Base-by-base conservation (phyloP, 1,140 invertebrate species). In the Pinna nobilis region DNA sequence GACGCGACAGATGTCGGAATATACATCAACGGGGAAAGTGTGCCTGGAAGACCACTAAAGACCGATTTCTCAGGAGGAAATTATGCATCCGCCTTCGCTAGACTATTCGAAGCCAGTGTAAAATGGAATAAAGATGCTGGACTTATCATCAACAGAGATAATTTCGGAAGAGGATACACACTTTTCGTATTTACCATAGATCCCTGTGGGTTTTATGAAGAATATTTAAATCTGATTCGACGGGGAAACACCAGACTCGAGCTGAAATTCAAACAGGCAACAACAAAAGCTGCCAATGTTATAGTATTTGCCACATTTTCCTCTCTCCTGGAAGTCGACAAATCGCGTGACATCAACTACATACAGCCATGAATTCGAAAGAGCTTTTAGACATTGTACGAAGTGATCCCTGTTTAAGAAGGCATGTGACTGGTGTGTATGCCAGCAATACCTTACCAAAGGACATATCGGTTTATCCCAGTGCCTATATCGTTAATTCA, bases 11-110 rank as follows among this genome's bases (percentile, higher is more conserved):
- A 59, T 20, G 35, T 70, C 3, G 68, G 41, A 23, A 20, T 70
- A 33, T 70, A 70, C 68, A 44, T 70, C 4, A 70, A 70, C 28
- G 68, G 68, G 1, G 68, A 70, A 51, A 70, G 68, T 35, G 44
- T 70, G 37, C 68, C 68, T 1, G 68, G 57, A 25, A 25, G 68
- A 25, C 59, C 68, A 11, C 33, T 70, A n/a, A 70, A 70, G 23
- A 70, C 53, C 23, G 57, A 70, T 28, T 53, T 61, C 9, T 25
- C 50, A 23, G 13, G 20, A 7, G 37, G 57, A 50, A 33, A 32
- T 28, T 69, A 59, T 35, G 23, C 23, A 3, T 18, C 66, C 13
- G 28, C 51, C 20, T 69, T 30, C 25, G 39, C 49, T 3, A 35
- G 49, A 18, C 41, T 69, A 32, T 69, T 69, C 33, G 53, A 69